Evolutionary conservation across 2,113 vertebrate species (phyloP), one percentile per base, ranked within the genome.

Genomic region (Apodemus speciosus): DNA sequence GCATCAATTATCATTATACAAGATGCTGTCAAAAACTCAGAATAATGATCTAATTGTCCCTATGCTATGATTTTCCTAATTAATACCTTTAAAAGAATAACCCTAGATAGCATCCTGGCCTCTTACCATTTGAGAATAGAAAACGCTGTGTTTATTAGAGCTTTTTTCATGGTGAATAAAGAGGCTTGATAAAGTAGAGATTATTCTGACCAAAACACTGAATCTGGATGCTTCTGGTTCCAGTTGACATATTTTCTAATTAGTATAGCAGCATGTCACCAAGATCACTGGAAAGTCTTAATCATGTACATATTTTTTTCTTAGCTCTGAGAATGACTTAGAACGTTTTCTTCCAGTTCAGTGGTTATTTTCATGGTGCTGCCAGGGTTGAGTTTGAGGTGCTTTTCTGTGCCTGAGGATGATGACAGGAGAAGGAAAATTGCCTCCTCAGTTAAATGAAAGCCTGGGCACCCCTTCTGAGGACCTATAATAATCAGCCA

Each of bases 401-500:
- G 90, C 88, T 79, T 94, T 93, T 93, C 77, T 92, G 88, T 91
- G 71, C 93, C 79, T 13, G 83, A 93, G 94, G 95, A 94, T 95
- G 97, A 95, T 92, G 95, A 97, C 81, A 72, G 96, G 91, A 98
- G 95, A 96, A n/a, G 2, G 93, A 60, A 94, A 93, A 94, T 97
- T 85, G 76, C 49, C 21, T 97, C 97, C 96, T 15, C 20, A 96
- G 94, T 97, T 95, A n/a, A 96, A 77, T 68, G 69, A 92, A 95
- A 98, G 91, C 89, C 75, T 23, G 40, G 88, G 87, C 96, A n/a
- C 89, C 97, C 93, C 16, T 97, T 97, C 96, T 27, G 9, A 73
- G 91, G 92, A 81, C 97, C 94, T 32, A 89, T 96, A 76, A 97
- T 97, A 97, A 97, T 97, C 98, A 97, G 98, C 97, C 97, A 97